Evolutionary conservation across 2,888 invertebrate genomes (phyloP).

Genomic region (Phasia obesa): DNA sequence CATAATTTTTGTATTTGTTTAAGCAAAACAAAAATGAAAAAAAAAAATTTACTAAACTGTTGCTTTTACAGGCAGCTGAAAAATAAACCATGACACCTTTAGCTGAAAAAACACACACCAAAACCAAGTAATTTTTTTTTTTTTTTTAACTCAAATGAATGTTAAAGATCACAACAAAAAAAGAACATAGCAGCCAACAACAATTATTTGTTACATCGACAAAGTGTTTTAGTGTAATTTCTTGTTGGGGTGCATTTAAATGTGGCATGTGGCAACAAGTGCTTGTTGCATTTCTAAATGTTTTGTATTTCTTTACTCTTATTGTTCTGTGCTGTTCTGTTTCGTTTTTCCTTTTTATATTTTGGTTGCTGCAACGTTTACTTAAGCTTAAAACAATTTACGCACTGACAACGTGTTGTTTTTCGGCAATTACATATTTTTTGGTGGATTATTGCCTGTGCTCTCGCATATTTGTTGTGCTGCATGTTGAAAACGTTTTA

Average conservation of each 20-base stretch:
- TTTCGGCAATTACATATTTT: constrained; percentile 51
- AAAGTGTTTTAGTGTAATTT: constrained; percentile 69
- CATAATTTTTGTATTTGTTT: constrained; percentile 68
- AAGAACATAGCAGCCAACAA: constrained; percentile 21
- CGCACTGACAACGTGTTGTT: constrained; percentile 50
- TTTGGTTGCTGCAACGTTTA: background rate
- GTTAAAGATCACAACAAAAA: constrained; percentile 20
- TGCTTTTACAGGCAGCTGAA: constrained; percentile 56
- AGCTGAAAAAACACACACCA: constrained; percentile 6
- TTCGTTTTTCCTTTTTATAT: background rate
- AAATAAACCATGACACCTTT: constrained; percentile 67
- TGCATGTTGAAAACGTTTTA: constrained; percentile 1
- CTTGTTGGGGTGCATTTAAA: constrained; percentile 68
- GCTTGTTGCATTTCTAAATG: constrained; percentile 72
- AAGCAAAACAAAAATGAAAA: constrained; percentile 44
- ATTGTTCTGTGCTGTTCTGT: constrained; percentile 11
- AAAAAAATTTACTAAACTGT: too few relatives aligned
- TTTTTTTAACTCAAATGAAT: constrained; percentile 39
- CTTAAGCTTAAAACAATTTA: constrained; percentile 43
- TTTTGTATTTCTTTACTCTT: constrained; percentile 39
- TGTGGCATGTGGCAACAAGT: constrained; percentile 75
- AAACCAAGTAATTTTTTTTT: constrained; percentile 37
- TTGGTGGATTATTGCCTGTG: constrained; percentile 31
- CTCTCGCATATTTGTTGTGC: constrained; percentile 20
- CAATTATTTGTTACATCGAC: constrained; percentile 70